phyloP scores from a whole-genome alignment of 2,888 invertebrate species.

The Drosophila koepferae region DNA sequence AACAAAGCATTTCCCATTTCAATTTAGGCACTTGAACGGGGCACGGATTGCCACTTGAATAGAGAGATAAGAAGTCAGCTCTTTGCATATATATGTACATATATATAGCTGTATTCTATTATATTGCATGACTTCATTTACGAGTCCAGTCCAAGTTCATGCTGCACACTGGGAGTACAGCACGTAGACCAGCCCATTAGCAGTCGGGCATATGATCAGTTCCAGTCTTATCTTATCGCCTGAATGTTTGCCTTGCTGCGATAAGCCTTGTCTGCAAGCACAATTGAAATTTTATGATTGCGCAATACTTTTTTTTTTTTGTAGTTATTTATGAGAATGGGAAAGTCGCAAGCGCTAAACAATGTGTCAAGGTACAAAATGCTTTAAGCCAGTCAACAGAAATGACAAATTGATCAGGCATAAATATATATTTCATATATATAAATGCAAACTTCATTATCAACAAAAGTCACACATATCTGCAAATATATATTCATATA shows the following conservation, averaged over 20 bases:
- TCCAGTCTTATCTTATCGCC: constrained; percentile 59
- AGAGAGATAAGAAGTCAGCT: not conserved
- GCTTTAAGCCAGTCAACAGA: constrained; percentile 1
- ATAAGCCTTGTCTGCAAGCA: constrained; percentile 40
- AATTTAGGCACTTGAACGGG: constrained; percentile 20
- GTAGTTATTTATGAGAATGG: constrained; percentile 33
- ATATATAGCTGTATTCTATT: constrained; percentile 6
- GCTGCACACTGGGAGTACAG: constrained; percentile 45
- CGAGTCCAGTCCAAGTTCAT: constrained; percentile 19
- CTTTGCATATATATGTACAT: not conserved
- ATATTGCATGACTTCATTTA: not conserved
- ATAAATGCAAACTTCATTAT: constrained; percentile 2
- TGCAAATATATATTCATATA: not conserved
- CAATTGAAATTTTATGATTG: constrained; percentile 41
- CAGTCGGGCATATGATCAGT: constrained; percentile 52
- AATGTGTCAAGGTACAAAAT: constrained; percentile 5
- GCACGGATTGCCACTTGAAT: constrained; percentile 53
- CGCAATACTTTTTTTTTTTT: constrained; percentile 24
- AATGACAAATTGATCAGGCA: not conserved
- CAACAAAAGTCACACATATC: not conserved
- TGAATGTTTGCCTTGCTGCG: constrained; percentile 4
- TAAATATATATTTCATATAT: not conserved
- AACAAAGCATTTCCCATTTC: constrained; percentile 33
- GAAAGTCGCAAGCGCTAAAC: constrained; percentile 12
- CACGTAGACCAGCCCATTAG: constrained; percentile 61